These are phyloP conservation scores for Leucoptera coffeella DNA, from an alignment of 2,888 invertebrate genomes.

Conservation along the genomic window DNA sequence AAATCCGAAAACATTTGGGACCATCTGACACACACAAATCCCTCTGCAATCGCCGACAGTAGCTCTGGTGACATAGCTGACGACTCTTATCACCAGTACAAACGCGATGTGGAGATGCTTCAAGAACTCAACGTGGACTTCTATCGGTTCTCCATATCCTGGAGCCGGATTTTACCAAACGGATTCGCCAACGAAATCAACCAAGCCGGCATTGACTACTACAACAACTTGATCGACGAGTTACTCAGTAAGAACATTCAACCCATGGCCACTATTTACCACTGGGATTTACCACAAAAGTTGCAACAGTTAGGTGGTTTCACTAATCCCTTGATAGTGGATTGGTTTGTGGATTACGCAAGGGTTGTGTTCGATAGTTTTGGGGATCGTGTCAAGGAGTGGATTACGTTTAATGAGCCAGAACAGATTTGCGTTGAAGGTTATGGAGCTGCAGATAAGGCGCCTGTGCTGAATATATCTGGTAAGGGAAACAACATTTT, in stretches of 20 bases:
- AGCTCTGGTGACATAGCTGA: slow-evolving; percentile 43
- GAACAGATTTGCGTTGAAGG: slow-evolving; percentile 12
- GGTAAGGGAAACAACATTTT: slow-evolving; percentile 20
- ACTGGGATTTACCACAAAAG: too few species aligned
- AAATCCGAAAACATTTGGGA: slow-evolving; percentile 51
- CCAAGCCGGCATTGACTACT: too few species aligned
- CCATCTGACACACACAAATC: slow-evolving; percentile 24
- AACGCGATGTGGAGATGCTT: slow-evolving; percentile 21
- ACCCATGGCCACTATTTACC: slow-evolving; percentile 39
- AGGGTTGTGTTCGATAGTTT: slow-evolving; percentile 15
- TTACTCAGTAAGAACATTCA: slow-evolving; percentile 41
- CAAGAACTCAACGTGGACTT: slow-evolving; percentile 13
- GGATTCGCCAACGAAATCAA: slow-evolving; percentile 23
- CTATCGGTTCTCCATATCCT: too few species aligned
- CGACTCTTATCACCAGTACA: too few species aligned
- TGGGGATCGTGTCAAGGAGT: slow-evolving; percentile 22
- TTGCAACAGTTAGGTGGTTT: slow-evolving; percentile 18
- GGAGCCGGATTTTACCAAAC: slow-evolving; percentile 39
- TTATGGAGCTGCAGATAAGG: slow-evolving; percentile 15
- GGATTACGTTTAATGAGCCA: too few species aligned
- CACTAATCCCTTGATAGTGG: slow-evolving; percentile 19
- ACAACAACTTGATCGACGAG: slow-evolving; percentile 47
- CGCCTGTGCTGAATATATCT: slow-evolving; percentile 13
- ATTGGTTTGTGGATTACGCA: too few species aligned
- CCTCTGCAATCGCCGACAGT: slow-evolving; percentile 30